Evolutionary conservation across 2,113 vertebrate genomes (phyloP).

Genomic region (Penelope pileata): DNA sequence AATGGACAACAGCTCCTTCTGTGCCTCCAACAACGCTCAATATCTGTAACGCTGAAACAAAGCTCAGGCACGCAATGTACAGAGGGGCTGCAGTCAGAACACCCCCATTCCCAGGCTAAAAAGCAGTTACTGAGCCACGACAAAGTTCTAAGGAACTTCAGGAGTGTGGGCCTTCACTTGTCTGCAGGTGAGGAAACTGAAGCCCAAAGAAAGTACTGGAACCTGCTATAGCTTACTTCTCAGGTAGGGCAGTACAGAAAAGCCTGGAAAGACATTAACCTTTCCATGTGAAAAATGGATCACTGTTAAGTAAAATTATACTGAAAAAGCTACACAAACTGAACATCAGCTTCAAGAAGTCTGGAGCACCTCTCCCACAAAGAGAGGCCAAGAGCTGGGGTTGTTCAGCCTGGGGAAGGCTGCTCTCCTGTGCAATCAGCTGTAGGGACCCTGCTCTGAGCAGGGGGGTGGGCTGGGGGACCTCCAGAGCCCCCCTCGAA

Average conservation of each 20-base stretch:
- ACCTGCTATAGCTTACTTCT: neutral
- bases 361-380: no score
- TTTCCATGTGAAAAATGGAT: neutral
- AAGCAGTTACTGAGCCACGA: fast-evolving
- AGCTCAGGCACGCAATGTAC: fast-evolving
- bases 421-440: no score
- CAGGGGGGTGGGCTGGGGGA: no score
- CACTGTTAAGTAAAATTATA: neutral
- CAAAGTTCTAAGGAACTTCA: fast-evolving
- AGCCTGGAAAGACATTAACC: neutral
- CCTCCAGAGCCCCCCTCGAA: no score
- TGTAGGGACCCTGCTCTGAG: no score
- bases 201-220: neutral
- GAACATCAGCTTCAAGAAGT: neutral
- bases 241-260: neutral
- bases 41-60: neutral
- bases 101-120: fast-evolving
- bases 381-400: no score
- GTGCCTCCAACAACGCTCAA: neutral
- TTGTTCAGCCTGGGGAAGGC: no score
- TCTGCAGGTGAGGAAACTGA: neutral
- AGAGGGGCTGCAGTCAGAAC: neutral
- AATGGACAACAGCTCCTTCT: fast-evolving
- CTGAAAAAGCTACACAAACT: neutral
- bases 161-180: neutral